Conservation (phyloP, 2,888 invertebrate genomes). For the Gortyna flavago region DNA sequence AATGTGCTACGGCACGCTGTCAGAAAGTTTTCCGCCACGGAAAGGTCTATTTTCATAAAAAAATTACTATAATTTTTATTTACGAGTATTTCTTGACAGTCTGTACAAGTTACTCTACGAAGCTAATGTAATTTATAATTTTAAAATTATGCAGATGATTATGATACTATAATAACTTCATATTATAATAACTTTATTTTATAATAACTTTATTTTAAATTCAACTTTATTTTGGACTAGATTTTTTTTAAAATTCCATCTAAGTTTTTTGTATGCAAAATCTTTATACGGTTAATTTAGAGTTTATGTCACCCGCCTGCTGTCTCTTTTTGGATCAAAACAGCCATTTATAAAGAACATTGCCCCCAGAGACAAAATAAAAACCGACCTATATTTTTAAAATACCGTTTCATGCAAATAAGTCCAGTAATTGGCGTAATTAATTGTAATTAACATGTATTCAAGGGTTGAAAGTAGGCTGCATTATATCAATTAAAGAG, state of each 20-base stretch:
- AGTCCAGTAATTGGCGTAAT: not conserved
- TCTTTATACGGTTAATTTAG: not conserved
- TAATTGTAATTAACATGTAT: constrained; percentile 15
- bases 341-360: not conserved
- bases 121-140: not conserved
- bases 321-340: constrained; percentile 10
- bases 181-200: constrained; percentile 5
- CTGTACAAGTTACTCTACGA: not conserved
- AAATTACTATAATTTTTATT: not conserved
- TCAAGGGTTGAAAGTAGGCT: constrained; percentile 7
- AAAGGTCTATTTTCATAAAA: not conserved
- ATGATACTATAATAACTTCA: not conserved
- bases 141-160: too few species aligned
- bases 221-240: too few species aligned
- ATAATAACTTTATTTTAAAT: too few species aligned
- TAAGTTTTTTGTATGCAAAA: not conserved
- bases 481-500: constrained; percentile 6
- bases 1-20: not conserved
- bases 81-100: not conserved
- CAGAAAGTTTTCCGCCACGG: not conserved
- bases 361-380: constrained; percentile 24
- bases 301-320: not conserved
- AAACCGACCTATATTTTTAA: constrained; percentile 20
- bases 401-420: constrained; percentile 23
- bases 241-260: not conserved